Percentiles rank a stretch among this genome's conserved stretches.
Conservation (phyloP, 2,888 invertebrate species). For the Sepiola atlantica region DNA sequence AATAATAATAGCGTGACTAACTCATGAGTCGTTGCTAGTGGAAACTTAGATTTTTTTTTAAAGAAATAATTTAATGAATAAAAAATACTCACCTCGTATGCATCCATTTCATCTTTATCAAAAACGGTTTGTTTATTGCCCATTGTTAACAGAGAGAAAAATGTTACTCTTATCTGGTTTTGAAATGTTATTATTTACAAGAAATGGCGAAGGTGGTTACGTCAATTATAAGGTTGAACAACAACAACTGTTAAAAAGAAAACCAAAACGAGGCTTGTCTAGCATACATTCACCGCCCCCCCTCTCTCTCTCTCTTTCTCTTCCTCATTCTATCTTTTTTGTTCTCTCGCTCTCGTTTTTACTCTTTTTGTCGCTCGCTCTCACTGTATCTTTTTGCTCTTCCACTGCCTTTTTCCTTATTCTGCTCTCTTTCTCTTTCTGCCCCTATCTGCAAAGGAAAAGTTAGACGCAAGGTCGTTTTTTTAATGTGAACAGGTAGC, state of each 20-base stretch:
- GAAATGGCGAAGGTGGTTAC: not conserved
- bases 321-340: too few species aligned
- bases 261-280: not conserved
- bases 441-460: too few species aligned
- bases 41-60: not conserved
- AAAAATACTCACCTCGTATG: constrained; percentile 37
- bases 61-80: not conserved
- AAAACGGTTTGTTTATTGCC: constrained; percentile 11
- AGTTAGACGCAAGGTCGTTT: too few species aligned
- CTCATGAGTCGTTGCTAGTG: too few species aligned
- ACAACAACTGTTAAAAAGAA: not conserved
- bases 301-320: not conserved
- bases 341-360: too few species aligned
- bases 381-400: too few species aligned
- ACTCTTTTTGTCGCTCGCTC: too few species aligned
- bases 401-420: too few species aligned
- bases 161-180: not conserved
- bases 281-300: not conserved
- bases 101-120: constrained; percentile 40
- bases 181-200: not conserved
- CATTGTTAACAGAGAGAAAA: constrained; percentile 32
- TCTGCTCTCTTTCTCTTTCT: too few species aligned
- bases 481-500: too few species aligned
- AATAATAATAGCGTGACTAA: too few species aligned
- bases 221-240: not conserved